Base-by-base conservation (phyloP, 2,113 vertebrate species). In the Corythoichthys haematopterus region DNA sequence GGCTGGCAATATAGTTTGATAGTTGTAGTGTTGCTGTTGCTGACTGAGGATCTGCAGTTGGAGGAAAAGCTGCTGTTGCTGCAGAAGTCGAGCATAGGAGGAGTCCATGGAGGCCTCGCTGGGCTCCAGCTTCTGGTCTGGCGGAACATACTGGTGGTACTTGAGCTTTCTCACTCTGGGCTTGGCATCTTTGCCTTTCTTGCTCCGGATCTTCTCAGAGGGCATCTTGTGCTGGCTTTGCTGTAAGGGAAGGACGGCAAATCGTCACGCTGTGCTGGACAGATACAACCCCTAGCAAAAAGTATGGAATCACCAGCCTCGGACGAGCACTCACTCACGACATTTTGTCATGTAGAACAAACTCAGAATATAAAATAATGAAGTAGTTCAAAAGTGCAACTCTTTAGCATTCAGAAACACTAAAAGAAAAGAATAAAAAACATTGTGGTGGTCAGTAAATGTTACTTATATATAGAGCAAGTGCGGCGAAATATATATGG, bases 11-110 rank as follows among this genome's bases (percentile, higher is more conserved):
- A 88, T 87, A 1, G 86, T 87, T 77, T 90, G 88, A 68, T 88
- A 86, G 85, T 88, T 88, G 85, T 88, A 88, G 79, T 98, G 96
- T 83, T 98, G 97, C 85, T 99, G 96, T 64, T 98, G 97, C 83
- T 98, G 97, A 91, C 94, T 99, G 80, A 99, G 90, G 89, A 99
- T 99, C 92, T 99, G 97, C 61, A 99, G 93, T 91, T 99, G 97
- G 65, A 99, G 92, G 88, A 99, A 99, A 36, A 99, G 94, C 84
- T 99, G 97, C 84, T 99, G 97, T 67, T 99, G 97, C 82, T 99
- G 96, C 51, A 99, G 94, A 71, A 98, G 91, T 52, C 96, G 94
- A 55, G 97, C 94, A 1, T 99, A 99, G 64, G 97, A 94, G 43
- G 96, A 96, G 88, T 99, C 97, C 97, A 99, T 98, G 38, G 91